Evolutionary conservation across 2,888 invertebrate species (phyloP), one percentile per base, ranked within the genome.

Genomic region (Volucella bombylans): DNA sequence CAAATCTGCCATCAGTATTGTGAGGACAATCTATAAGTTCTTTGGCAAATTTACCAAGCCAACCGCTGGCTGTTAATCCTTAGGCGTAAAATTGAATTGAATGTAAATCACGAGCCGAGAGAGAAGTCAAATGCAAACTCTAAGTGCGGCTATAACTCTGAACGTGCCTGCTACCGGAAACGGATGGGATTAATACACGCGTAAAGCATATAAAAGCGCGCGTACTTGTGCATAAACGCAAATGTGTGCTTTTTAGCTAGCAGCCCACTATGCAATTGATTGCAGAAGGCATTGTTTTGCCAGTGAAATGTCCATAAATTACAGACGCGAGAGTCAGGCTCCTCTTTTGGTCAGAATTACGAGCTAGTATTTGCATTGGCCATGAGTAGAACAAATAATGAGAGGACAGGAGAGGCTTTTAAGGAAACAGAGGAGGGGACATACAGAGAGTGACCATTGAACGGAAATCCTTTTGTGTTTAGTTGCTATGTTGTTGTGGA

Each of bases 91-190:
- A 80, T 76, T 71, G 64, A 71, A 80, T 80, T 76, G 76, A 68
- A 85, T 76, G 71, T 85, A 76, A 85, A 85, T 85, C 83, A 85
- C 83, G 43, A 65, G 54, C 80, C 31, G 31, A 31, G 31, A 31
- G 31, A 71, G 71, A 80, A 83, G 83, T 85, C 80, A 83, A 69
- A 80, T 71, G 61, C 80, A 76, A 64, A 52, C 74, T 68, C 54
- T 64, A 54, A 73, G 69, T 65, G 57, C 49, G 83, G 61, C 71
- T 61, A 76, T 80, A 76, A 76, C 74, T 80, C 73, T 80, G 52
- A 54, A 61, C 54, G 64, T 59, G 65, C 61, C 52, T 50, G 57
- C 50, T 65, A 47, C 57, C 59, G 80, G 65, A 55, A 79, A 1
- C 74, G 83, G 55, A 71, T 71, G 74, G 69, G 74, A 76, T 80